Base-by-base conservation (phyloP, 2,797 vertebrate species). In the Alectoris magna region DNA sequence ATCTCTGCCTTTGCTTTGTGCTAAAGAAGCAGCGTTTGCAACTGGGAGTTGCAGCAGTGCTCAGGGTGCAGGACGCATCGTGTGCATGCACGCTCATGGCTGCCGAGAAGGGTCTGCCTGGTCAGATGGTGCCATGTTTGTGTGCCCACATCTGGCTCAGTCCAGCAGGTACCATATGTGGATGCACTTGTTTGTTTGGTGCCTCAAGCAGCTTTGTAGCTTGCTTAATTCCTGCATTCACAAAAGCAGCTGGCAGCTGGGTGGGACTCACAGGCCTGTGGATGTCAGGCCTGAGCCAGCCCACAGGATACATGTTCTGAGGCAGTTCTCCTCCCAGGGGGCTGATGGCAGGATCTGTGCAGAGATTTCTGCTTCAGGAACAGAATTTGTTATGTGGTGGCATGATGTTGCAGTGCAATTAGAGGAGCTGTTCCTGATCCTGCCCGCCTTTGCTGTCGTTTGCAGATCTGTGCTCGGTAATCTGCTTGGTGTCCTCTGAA, bases 391-490 rank as follows among this genome's bases (percentile, higher is more conserved):
- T 46, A 16, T 77, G 69, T 2, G 0, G 53, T 55, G 64, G 67
- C 68, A 19, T 36, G 10, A 7, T 34, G 22, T 44, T 44, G 60
- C 73, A 77, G 70, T 75, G 41, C 85, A 73, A 29, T 82, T 38
- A 79, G 38, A 88, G 58, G 60, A 77, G 31, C 60, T 92, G 8
- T 48, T 86, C 77, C 76, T 53, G 68, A 71, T 41, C 76, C 75
- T 63, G 78, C 84, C 76, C 94, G 67, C 55, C 74, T 94, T 63
- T 49, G 84, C 84, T 96, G 5, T 95, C 73, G 74, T 76, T 89
- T 64, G 88, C 88, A 87, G 55, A 84, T 73, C 44, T 76, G 53
- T 84, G n/a, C 31, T 77, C 3, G 22, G 34, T 63, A 46, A 75
- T 11, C 82, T 59, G 34, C 1, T 2, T 36, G 51, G 51, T 55